Evolutionary conservation across 2,113 vertebrate genomes (phyloP), one percentile per base, ranked within the genome.

Genomic region (Erythrolamprus reginae): DNA sequence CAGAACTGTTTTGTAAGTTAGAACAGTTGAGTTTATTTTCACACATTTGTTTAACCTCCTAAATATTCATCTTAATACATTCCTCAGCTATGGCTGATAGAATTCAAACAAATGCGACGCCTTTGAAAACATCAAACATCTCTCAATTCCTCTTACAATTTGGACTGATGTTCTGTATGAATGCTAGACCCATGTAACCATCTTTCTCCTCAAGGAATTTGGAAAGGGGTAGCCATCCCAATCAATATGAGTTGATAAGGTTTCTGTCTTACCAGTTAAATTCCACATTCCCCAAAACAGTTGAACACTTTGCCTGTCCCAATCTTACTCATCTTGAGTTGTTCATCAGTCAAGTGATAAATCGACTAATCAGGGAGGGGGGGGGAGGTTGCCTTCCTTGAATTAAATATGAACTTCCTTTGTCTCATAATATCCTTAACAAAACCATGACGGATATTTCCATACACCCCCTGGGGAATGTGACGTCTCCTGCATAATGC

Each of bases 401-500:
- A 95, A 97, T 97, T 97, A 97, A 96, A 95, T 92, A 94, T 95
- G 95, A 96, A 96, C 88, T 93, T 94, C 93, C 90, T 89, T 91
- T 86, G 89, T 94, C 95, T 95, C 94, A 92, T 89, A 93, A 90
- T 93, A 94, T 95, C 96, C 95, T 96, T 92, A 96, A 93, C 95
- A 96, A 97, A 94, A 95, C 96, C 93, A 94, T 97, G 97, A 97
- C 97, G 42, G 94, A 93, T 87, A 90, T 91, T 96, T 96, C 95
- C 97, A 95, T 94, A 94, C 90, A 93, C 96, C 97, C 97, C 96
- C 94, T 90, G 95, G 97, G 95, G 97, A 98, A 93, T 96, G 97
- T 99, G 98, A 99, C 98, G 98, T 99, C 97, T 97, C 94, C 94
- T 94, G 89, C 96, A 96, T 97, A 96, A 97, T 96, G 96, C 96